These are phyloP conservation scores for Chesias legatella DNA, from an alignment of 2,888 invertebrate species.

Conservation along the genomic window DNA sequence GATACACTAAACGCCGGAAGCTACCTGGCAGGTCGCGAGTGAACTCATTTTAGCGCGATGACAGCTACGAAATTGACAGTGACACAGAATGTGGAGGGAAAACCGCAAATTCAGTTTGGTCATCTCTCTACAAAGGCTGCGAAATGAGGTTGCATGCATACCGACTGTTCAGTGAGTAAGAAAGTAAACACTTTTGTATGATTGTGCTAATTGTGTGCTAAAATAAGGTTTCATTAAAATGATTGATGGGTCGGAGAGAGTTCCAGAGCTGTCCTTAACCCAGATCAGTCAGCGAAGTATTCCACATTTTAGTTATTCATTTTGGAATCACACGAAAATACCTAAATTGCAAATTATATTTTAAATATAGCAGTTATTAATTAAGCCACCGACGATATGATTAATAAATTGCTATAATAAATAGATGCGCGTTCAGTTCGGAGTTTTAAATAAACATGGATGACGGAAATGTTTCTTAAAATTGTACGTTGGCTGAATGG, in stretches of 20 bases:
- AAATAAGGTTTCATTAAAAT: constrained; percentile 32
- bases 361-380: constrained; percentile 25
- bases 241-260: constrained; percentile 34
- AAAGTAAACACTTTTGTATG: constrained; percentile 14
- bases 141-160: neutral
- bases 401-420: constrained; percentile 21
- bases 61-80: constrained; percentile 17
- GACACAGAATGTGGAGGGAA: constrained; percentile 3
- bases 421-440: neutral
- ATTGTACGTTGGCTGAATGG: constrained; percentile 12
- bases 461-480: constrained; percentile 28
- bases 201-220: constrained; percentile 23
- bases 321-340: constrained; percentile 38
- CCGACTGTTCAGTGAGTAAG: neutral
- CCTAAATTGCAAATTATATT: constrained; percentile 22
- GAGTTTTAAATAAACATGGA: constrained; percentile 25
- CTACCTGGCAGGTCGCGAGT: constrained; percentile 19
- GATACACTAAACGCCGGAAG: constrained; percentile 22
- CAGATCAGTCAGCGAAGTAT: constrained; percentile 31
- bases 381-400: constrained; percentile 21
- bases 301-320: constrained; percentile 36
- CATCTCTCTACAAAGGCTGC: constrained; percentile 10
- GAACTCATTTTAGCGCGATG: constrained; percentile 35
- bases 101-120: constrained; percentile 11
- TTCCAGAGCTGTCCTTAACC: constrained; percentile 38